Base-by-base conservation (phyloP, 2,888 invertebrate species). In the Heliconius erato region DNA sequence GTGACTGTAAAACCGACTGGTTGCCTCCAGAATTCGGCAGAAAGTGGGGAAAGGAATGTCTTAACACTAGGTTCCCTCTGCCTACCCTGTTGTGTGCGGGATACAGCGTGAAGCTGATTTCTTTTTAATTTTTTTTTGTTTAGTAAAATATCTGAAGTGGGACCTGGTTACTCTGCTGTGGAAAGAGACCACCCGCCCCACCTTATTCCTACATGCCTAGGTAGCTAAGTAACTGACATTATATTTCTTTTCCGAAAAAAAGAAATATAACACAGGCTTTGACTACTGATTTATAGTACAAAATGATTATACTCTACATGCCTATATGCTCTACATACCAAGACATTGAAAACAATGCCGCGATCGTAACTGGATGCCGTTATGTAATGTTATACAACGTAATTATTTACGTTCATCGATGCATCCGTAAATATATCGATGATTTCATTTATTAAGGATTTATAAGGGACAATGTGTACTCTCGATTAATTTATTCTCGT, bases 301-400 rank as follows among this genome's bases (percentile, higher is more conserved):
- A 76, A 63, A n/a, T 59, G 9, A 28, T 54, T 32, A 32, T 32
- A 74, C 74, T 74, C 74, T 32, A 76, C 32, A 59, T 63, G 74
- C 79, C 44, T 80, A 72, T 74, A 82, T 82, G 83, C 79, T 80
- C 80, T 79, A 83, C 68, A 83, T 84, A 84, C 79, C 74, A 79
- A 82, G 84, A 68, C 83, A 84, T 84, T 83, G 83, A 83, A 83
- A 78, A 80, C 79, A 84, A 83, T 82, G 78, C 79, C 72, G 69
- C 26, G 28, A 32, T 72, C 81, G 81, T 78, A 80, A 82, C 69
- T 78, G 54, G 54, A 76, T 71, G 79, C 81, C 78, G 65, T 84
- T 84, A 84, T 74, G 82, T 82, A 84, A 84, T 44, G 65, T 71
- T 78, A 81, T 82, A 79, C 71, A 79, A 84, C 79, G 80, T 79